A percentile compares a stretch with the other conserved stretches of the same genome.
phyloP scores from a whole-genome alignment of 2,797 vertebrate genomes.

The Sebastes miniatus region DNA sequence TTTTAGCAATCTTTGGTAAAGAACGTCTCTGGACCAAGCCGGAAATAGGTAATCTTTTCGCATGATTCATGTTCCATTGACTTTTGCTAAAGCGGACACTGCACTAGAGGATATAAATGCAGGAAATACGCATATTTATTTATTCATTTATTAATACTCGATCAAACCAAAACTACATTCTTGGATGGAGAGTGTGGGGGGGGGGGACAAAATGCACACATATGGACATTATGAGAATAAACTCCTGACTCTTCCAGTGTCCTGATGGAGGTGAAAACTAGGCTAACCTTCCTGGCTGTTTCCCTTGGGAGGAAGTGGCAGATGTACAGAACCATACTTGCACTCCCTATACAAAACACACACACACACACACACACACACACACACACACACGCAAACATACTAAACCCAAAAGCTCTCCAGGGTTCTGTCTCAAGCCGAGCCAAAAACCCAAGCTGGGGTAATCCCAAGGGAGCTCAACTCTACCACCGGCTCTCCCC shows the following conservation, averaged over 20 bases:
- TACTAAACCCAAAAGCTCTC: constrained; percentile 52
- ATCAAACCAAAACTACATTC: neutral
- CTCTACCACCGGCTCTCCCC: constrained; percentile 45
- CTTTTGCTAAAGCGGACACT: too few relatives aligned
- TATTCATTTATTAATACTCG: neutral
- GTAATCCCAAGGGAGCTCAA: constrained; percentile 66
- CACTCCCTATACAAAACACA: constrained; percentile 17
- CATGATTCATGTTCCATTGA: too few relatives aligned
- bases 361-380: neutral
- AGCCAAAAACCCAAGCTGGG: constrained; percentile 67
- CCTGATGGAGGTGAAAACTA: constrained; percentile 56
- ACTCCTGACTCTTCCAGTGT: constrained; percentile 21
- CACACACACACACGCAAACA: constrained; percentile 13
- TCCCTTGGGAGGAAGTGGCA: constrained; percentile 50
- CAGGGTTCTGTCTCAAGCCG: constrained; percentile 61
- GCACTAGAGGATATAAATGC: neutral
- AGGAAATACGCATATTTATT: neutral
- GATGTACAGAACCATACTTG: constrained; percentile 47
- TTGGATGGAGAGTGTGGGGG: neutral
- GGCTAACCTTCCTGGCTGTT: constrained; percentile 42
- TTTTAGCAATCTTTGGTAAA: too few relatives aligned
- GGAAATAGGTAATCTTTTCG: too few relatives aligned
- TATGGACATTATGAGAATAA: neutral
- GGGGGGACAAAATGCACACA: neutral
- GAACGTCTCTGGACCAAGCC: too few relatives aligned